Base-by-base conservation (phyloP, 2,797 vertebrate genomes). In the Enoplosus armatus region DNA sequence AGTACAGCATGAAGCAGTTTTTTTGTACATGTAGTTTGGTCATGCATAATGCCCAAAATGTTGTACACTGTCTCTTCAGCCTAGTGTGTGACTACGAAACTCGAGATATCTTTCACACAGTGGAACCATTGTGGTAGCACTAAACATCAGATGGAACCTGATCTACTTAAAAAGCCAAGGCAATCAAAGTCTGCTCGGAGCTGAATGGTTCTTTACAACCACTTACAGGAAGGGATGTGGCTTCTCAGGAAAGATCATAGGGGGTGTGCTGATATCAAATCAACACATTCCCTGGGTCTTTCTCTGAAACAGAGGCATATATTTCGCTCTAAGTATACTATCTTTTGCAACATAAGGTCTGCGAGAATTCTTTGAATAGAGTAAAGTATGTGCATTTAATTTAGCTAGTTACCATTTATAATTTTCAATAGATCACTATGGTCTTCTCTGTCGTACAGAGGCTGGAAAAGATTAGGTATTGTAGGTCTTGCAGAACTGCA, bases 181-280 rank as follows among this genome's bases (percentile, higher is more conserved):
- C 83, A 86, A 88, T 89, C 69, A 85, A 79, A 87, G 90, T 83
- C 50, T 69, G 75, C 72, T 80, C 53, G 47, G 62, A 79, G 73
- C 82, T 83, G 75, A 89, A 90, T 83, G 83, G 82, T 79, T 88
- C 88, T 87, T 89, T 88, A 86, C 80, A 85, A 29, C 80, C 86
- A 78, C 71, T 90, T 86, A 82, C 82, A 84, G 84, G 82, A 87
- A 86, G 67, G 75, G 78, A 88, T 83, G 88, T 80, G 90, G 79
- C 58, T 86, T 84, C 75, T 78, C 53, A 69, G 84, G 68, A 91
- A 66, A 80, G 84, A 89, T 87, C 82, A 82, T 7, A 79, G 66
- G 48, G 83, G 47, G 71, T 79, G 87, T 85, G 85, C 79, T 77
- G 69, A 54, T 71, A 87, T 81, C 63, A 78, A 66, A 78, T 83